Evolutionary conservation across 2,797 vertebrate species (phyloP), one percentile per base, ranked within the genome.

Genomic region (Gymnothorax reevesii): DNA sequence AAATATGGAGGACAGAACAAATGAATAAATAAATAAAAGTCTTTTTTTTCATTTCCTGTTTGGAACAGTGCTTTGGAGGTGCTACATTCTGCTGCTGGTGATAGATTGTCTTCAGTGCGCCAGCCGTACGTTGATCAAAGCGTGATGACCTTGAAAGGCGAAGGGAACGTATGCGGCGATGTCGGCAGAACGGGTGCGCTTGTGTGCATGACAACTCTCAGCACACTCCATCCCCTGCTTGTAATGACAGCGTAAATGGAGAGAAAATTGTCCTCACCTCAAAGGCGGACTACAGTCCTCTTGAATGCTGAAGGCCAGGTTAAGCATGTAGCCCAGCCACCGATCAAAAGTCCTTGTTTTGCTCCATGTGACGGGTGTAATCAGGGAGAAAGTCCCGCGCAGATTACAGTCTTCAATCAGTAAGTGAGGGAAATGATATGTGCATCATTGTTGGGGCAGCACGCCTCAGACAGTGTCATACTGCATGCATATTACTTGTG

Each of bases 361-460:
- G 94, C 92, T 95, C 94, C 91, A 93, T 92, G 90, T 95, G 96
- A 95, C 91, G 93, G 92, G 94, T 94, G 93, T 95, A 96, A 95
- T 95, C 96, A 95, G 93, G 94, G 90, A 95, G 94, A 97, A 96
- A 95, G 94, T 96, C 94, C 94, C 94, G 92, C 89, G 93, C 95
- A 96, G 95, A 96, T 95, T 96, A 94, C 95, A 96, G 96, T 96
- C 95, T 97, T 97, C 95, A 96, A 96, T 97, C 96, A 96, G 95
- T 95, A 96, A 95, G 93, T 89, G 91, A 93, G 93, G 95, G 95
- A 96, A 96, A 96, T 96, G 95, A 96, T 96, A 97, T 96, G 96
- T 96, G 96, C 95, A 96, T 96, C 95, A 95, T 94, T 94, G 94
- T 95, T 93, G 94, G 92, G 90, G 91, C 91, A 59, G 42, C 27